Percentiles rank a stretch among this genome's conserved stretches.
These are phyloP conservation scores for Scortum barcoo DNA, from an alignment of 2,113 vertebrate species.

Conservation along the genomic window DNA sequence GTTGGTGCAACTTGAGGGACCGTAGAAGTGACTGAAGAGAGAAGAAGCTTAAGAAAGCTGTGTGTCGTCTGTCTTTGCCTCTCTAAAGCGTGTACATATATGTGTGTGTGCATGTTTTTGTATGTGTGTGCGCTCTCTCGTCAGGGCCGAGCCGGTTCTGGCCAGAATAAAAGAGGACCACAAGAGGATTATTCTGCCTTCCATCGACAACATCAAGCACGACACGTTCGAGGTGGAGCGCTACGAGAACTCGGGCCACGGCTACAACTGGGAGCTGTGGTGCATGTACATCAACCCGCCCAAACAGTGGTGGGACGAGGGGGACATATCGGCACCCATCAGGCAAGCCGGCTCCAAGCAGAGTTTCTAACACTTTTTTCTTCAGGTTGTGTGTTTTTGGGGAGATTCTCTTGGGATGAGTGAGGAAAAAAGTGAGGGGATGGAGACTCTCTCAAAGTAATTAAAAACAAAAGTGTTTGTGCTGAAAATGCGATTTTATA, in stretches of 20 bases:
- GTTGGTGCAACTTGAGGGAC: constrained; percentile 31
- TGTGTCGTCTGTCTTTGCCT: constrained; percentile 2
- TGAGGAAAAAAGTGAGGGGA: neutral
- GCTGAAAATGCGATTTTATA: neutral
- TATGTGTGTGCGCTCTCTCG: neutral
- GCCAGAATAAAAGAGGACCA: constrained; percentile 94
- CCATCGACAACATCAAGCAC: constrained; percentile 98
- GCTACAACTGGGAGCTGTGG: constrained; percentile 99
- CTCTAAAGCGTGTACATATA: neutral
- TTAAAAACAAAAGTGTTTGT: neutral
- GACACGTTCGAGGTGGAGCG: constrained; percentile 95
- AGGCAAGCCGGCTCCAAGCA: constrained; percentile 79
- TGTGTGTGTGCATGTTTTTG: too few relatives aligned
- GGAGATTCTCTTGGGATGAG: neutral
- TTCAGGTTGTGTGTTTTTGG: neutral
- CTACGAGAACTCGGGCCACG: constrained; percentile 96
- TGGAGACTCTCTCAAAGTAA: neutral
- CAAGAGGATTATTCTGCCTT: constrained; percentile 93
- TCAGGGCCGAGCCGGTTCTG: constrained; percentile 95
- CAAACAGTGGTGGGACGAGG: constrained; percentile 97
- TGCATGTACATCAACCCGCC: constrained; percentile 99
- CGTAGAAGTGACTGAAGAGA: constrained; percentile 30
- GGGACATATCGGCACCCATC: constrained; percentile 94
- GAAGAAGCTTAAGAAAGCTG: constrained; percentile 32
- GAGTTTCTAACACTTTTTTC: too few relatives aligned